phyloP scores from a whole-genome alignment of 2,797 vertebrate genomes.

The Acomys russatus region DNA sequence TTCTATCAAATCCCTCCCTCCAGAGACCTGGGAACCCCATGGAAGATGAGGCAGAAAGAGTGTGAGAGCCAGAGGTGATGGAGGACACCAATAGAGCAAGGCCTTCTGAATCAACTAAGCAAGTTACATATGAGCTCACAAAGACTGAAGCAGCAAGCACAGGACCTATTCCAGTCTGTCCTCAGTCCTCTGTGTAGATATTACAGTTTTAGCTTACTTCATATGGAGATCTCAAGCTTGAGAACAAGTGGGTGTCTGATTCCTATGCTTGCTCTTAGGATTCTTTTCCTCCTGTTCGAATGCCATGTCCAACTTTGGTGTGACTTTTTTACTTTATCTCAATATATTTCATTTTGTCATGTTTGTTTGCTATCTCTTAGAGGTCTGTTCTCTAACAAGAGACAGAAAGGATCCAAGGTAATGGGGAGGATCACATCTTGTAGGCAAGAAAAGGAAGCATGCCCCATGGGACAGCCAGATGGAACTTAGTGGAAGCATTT shows the following conservation, averaged over 20 bases:
- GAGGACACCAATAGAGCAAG: neutral
- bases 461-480: neutral
- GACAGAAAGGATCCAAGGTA: neutral
- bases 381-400: neutral
- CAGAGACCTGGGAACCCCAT: neutral
- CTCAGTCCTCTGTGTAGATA: too few species aligned
- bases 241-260: neutral
- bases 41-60: neutral
- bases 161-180: neutral
- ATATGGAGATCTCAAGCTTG: neutral
- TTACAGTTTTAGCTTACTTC: neutral
- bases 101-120: neutral
- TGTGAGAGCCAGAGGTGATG: neutral
- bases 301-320: neutral
- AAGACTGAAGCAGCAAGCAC: neutral
- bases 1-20: neutral
- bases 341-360: neutral
- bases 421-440: neutral
- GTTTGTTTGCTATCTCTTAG: neutral
- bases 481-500: neutral
- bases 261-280: neutral
- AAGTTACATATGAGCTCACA: neutral
- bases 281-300: neutral
- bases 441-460: neutral
- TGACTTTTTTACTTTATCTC: neutral